These are phyloP conservation scores for Perodicticus potto DNA, from an alignment of 2,797 vertebrate species.

Conservation along the genomic window DNA sequence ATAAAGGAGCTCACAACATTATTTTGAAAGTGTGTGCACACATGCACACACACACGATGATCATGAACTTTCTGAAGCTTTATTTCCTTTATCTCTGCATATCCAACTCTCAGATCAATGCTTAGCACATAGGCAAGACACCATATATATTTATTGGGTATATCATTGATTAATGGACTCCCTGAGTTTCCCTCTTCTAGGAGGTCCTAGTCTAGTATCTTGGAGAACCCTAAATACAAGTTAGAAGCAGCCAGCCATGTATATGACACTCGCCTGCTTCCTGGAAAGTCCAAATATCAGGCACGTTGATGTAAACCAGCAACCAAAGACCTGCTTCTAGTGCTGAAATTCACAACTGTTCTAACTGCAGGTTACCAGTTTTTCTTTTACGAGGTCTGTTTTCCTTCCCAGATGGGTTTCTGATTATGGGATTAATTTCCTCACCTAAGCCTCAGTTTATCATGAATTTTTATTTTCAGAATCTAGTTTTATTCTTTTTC, in stretches of 20 bases:
- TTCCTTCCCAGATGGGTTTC: background rate
- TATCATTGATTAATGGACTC: background rate
- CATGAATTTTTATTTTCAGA: background rate
- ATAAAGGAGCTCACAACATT: background rate
- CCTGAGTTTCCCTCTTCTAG: background rate
- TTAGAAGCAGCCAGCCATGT: background rate
- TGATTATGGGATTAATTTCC: background rate
- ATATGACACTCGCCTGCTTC: background rate
- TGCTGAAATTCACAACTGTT: background rate
- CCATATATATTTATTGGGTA: background rate
- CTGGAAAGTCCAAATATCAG: background rate
- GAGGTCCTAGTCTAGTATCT: background rate
- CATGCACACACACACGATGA: background rate
- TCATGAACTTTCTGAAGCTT: background rate
- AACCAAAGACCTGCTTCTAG: background rate
- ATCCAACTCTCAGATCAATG: background rate
- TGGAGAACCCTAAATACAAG: background rate
- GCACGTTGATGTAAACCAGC: background rate
- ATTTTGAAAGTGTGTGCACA: background rate
- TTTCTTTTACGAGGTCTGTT: background rate
- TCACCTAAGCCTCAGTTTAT: background rate
- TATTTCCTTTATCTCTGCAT: background rate
- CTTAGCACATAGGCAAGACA: background rate
- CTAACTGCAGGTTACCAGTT: background rate
- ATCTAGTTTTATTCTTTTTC: conserved; percentile 48